Conservation (phyloP, 1,140 invertebrate genomes). For the Macrotrachela quadricornifera region DNA sequence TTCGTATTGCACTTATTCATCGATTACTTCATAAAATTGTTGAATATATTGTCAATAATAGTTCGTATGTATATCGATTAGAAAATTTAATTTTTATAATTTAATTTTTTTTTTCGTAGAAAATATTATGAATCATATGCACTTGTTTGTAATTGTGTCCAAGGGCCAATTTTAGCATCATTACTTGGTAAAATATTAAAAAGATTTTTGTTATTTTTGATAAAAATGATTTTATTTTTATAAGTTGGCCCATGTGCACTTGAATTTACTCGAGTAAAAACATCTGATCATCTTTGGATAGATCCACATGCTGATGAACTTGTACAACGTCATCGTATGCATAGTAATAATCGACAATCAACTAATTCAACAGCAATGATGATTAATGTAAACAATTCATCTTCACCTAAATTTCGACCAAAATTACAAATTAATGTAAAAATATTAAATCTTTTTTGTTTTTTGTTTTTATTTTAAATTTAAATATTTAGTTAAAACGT, state of each 20-base stretch:
- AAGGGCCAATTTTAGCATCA: conserved; percentile 66
- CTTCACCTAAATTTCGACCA: conserved; percentile 8
- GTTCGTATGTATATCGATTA: conserved; percentile 29
- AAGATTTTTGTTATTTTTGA: too few relatives aligned
- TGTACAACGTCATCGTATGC: conserved; percentile 53
- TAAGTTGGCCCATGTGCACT: conserved; percentile 73
- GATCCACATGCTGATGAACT: conserved; percentile 73
- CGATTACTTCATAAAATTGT: conserved; percentile 63
- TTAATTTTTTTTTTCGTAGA: conserved; percentile 45
- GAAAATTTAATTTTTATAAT: conserved; percentile 7
- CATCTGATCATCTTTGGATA: conserved; percentile 67
- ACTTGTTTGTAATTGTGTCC: conserved; percentile 61
- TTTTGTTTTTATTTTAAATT: neutral
- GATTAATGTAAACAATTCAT: conserved; percentile 16
- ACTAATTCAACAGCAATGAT: conserved; percentile 35
- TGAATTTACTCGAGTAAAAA: conserved; percentile 68
- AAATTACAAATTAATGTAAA: neutral
- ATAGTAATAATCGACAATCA: conserved; percentile 11
- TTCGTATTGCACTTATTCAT: conserved; percentile 63
- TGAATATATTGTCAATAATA: conserved; percentile 59
- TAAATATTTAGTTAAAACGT: neutral
- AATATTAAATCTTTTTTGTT: neutral
- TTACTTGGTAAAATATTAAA: conserved; percentile 26
- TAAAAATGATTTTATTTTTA: too few relatives aligned
- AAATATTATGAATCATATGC: conserved; percentile 68